A percentile compares a stretch with the other conserved stretches of the same genome.
phyloP scores from a whole-genome alignment of 2,797 vertebrate genomes.

The Merluccius polli region DNA sequence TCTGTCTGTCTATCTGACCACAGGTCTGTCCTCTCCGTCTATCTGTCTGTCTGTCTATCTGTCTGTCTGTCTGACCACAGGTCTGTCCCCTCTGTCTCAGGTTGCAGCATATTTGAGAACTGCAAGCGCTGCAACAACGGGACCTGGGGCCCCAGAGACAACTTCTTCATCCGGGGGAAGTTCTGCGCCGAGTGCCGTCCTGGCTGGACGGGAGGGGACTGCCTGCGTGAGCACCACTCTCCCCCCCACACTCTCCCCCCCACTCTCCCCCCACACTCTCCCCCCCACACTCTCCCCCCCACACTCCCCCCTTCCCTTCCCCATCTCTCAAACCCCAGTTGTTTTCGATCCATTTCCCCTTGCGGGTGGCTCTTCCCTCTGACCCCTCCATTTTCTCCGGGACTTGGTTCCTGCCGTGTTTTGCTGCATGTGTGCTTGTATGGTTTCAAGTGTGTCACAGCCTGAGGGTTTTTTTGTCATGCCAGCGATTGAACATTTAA shows the following conservation, averaged over 20 bases:
- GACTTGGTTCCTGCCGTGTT: not conserved
- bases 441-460: not conserved
- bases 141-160: slow-evolving; percentile 88
- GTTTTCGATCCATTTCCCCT: too few relatives aligned
- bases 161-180: slow-evolving; percentile 90
- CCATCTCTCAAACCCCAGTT: too few relatives aligned
- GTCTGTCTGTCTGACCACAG: not conserved
- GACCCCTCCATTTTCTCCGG: too few relatives aligned
- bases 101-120: slow-evolving; percentile 97
- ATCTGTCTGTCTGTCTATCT: not conserved
- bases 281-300: too few relatives aligned
- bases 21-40: not conserved
- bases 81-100: slow-evolving; percentile 55
- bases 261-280: not conserved
- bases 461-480: not conserved
- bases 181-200: slow-evolving; percentile 92
- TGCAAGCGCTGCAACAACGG: slow-evolving; percentile 94
- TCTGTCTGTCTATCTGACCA: not conserved
- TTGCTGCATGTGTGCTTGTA: not conserved
- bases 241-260: not conserved
- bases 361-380: too few relatives aligned
- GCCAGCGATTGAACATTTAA: not conserved
- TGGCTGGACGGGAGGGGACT: slow-evolving; percentile 96
- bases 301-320: too few relatives aligned
- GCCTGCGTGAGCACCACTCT: slow-evolving; percentile 84